Evolutionary conservation across 2,888 invertebrate species (phyloP), one percentile per base, ranked within the genome.

Genomic region (Elysia crispata): DNA sequence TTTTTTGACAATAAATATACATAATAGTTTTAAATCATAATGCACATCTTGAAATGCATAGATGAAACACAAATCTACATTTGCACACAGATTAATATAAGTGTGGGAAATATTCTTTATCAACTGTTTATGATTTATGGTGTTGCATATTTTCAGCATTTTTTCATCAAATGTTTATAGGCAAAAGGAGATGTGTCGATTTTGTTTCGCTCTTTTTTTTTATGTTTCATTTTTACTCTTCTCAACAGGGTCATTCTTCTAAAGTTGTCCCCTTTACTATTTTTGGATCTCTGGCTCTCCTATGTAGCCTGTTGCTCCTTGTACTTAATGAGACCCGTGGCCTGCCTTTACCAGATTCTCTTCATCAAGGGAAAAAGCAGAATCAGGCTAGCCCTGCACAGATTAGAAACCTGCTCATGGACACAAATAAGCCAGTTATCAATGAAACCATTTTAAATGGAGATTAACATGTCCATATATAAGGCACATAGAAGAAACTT

Each of bases 281-380:
- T 75, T 90, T 90, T 86, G 90, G 90, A 57, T 78, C 82, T 20
- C 78, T 89, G 25, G 86, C 88, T 28, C n/a, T 89, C 6, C n/a
- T 88, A 20, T 88, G 86, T 84, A 88, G 88, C 8, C 70, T 88
- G 8, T 72, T 88, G 20, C 85, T 87, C 25, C 80, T 88, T 74
- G 80, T 88, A 18, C 85, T 91, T 23, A 87, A 88, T 11, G 91
- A 91, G 81, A 91, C 91, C 0, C 81, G 84, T 73, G 87, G 87
- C 11, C 72, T 77, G 50, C 88, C 89, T 3, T 84, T 90, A 5
- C 85, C 83, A 8, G 90, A 90, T 70, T 76, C 78, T 3, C 57
- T 84, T 31, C 73, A 79, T 6, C 18, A 30, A 28, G 23, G 25
- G 60, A 23, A 60, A 60, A 41, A 41, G 41, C 41, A 41, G 3